Evolutionary conservation across 2,888 invertebrate genomes (phyloP).

Genomic region (Mamestra brassicae): DNA sequence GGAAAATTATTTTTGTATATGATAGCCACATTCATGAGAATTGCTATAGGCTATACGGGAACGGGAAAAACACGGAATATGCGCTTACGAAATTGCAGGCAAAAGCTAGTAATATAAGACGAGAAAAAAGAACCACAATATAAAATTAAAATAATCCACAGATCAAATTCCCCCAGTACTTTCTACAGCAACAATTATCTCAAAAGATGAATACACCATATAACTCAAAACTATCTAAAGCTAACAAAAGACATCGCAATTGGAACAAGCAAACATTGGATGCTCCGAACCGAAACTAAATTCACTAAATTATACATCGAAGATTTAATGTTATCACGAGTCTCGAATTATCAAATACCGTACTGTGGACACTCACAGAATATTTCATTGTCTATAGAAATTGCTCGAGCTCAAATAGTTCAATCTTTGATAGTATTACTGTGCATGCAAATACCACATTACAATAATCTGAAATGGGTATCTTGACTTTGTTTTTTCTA

Average conservation of each 20-base stretch:
- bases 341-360: constrained; percentile 41
- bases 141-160: too few species aligned
- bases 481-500: constrained; percentile 9
- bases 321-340: constrained; percentile 42
- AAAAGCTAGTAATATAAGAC: too few species aligned
- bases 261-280: constrained; percentile 34
- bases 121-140: too few species aligned
- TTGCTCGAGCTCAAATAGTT: constrained; percentile 24
- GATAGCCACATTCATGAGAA: too few species aligned
- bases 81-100: too few species aligned
- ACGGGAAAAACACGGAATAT: too few species aligned
- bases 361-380: constrained; percentile 37
- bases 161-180: too few species aligned
- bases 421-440: constrained; percentile 36
- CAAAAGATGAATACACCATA: neutral
- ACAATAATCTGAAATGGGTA: constrained; percentile 23
- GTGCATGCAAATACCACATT: constrained; percentile 56
- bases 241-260: constrained; percentile 24
- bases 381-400: constrained; percentile 52
- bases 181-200: too few species aligned
- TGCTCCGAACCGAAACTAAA: constrained; percentile 35
- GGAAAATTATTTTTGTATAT: too few species aligned
- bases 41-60: too few species aligned
- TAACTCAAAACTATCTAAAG: constrained; percentile 5
- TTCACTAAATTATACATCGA: constrained; percentile 43